Evolutionary conservation across 2,797 vertebrate species (phyloP), one percentile per base, ranked within the genome.

Genomic region (Zenarchopterus dispar): DNA sequence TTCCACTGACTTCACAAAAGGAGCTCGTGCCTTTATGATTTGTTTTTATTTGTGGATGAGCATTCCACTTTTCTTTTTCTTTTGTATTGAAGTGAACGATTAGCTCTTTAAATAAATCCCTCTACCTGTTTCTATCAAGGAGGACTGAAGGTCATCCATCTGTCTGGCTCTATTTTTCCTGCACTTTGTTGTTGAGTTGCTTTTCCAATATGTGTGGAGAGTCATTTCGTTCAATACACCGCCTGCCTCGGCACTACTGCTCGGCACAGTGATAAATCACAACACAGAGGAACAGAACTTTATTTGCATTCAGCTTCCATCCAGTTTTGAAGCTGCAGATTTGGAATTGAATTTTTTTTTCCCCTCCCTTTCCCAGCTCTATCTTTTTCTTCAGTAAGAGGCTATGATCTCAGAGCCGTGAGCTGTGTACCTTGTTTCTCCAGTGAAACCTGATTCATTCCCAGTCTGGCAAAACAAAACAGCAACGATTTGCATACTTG

Each of bases 291-390:
- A 90, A 90, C 88, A 90, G 77, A 82, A 83, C 83, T 89, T 88
- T 90, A 93, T 92, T 93, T 91, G 90, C 89, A 92, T 93, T 93
- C 88, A 84, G 88, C 78, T 84, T 84, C 75, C 82, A 83, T 93
- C 88, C 77, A 70, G 84, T 79, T 92, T 89, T 93, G 85, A 92
- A 91, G 84, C 81, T 23, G 51, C 77, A 74, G 84, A 88, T 88
- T 87, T 91, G 73, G 78, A 92, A 92, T 91, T 88, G 77, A 87
- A 85, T 90, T 89, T 89, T 77, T n/a, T 78, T 76, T 48, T 54
- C 47, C 56, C 33, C 60, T 23, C 28, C 54, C 28, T 6, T 28
- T 83, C 58, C 62, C 51, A 43, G 78, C 73, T 70, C 77, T 71
- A 68, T 77, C 75, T 75, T 63, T 80, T 64, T 85, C 55, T 61